phyloP scores from a whole-genome alignment of 2,888 invertebrate genomes.

The Alloscopus bannaensis region DNA sequence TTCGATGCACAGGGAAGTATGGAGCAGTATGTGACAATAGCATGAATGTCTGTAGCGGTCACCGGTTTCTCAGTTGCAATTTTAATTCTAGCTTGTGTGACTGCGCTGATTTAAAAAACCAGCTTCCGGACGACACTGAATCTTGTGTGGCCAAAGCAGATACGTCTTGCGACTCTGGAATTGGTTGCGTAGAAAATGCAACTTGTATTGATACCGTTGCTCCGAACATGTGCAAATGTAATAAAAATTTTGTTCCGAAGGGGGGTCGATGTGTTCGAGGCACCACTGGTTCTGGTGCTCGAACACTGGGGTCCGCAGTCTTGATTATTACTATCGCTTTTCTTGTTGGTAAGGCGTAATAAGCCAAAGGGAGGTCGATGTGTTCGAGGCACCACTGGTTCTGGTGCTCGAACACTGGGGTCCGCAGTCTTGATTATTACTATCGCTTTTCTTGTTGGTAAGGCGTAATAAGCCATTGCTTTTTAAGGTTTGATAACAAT shows the following conservation, averaged over 20 bases:
- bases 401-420: not conserved
- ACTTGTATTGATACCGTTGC: not conserved
- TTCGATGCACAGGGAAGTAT: too few relatives aligned
- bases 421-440: not conserved
- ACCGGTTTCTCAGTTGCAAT: too few relatives aligned
- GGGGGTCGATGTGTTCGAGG: not conserved
- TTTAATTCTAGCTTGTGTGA: too few relatives aligned
- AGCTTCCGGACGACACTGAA: too few relatives aligned
- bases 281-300: not conserved
- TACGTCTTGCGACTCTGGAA: not conserved
- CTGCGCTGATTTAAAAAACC: too few relatives aligned
- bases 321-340: too few relatives aligned
- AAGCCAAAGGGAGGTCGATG: not conserved
- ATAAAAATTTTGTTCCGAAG: not conserved
- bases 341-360: not conserved
- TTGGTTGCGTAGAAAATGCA: too few relatives aligned
- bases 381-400: not conserved
- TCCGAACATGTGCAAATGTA: not conserved
- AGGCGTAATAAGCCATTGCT: too few relatives aligned
- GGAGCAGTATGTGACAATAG: too few relatives aligned
- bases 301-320: not conserved
- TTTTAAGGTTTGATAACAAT: too few relatives aligned
- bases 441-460: not conserved
- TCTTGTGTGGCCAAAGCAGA: constrained; percentile 18
- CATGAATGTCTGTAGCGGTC: too few relatives aligned